A percentile compares a stretch with the other conserved stretches of the same genome.
phyloP scores from a whole-genome alignment of 2,888 invertebrate genomes.

The Conops quadrifasciatus region DNA sequence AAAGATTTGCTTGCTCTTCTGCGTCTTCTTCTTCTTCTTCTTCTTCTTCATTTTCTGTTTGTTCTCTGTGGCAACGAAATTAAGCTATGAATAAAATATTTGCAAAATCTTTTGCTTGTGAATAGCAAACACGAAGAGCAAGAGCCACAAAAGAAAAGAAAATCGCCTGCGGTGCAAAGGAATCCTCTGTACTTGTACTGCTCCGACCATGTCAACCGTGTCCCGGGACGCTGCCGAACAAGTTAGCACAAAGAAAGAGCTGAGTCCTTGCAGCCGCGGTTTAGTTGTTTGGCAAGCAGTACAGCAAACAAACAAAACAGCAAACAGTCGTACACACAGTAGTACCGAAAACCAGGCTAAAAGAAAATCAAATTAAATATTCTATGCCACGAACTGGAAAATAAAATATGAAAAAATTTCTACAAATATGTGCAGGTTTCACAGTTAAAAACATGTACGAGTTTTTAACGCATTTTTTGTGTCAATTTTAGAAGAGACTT shows the following conservation, averaged over 20 bases:
- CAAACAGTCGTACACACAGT: no score
- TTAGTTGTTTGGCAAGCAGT: no score
- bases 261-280: neutral
- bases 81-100: constrained; percentile 4
- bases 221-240: no score
- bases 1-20: neutral
- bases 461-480: neutral
- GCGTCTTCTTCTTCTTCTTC: neutral
- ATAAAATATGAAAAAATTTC: no score
- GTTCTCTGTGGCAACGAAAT: neutral
- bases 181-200: neutral
- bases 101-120: neutral
- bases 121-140: neutral
- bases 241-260: no score
- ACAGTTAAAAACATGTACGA: neutral
- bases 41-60: neutral
- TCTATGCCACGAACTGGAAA: neutral
- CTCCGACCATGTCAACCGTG: no score
- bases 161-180: neutral
- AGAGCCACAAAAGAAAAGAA: neutral
- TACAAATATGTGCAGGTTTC: neutral
- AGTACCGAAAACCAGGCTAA: no score
- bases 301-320: no score
- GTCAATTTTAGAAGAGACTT: neutral
- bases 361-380: neutral